phyloP scores from a whole-genome alignment of 1,140 invertebrate species.

The Kradibia gibbosae region DNA sequence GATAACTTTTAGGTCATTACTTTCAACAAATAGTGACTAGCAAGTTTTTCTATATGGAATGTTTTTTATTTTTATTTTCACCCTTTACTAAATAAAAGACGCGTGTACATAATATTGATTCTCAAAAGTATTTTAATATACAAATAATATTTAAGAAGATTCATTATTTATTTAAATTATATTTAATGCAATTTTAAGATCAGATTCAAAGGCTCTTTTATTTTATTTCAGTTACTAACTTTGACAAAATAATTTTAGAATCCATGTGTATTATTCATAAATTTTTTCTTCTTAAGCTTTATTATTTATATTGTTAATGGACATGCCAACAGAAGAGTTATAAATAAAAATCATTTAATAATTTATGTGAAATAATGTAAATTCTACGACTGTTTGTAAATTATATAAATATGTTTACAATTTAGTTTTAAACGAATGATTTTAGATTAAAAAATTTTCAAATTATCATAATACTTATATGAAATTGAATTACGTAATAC shows the following conservation, averaged over 20 bases:
- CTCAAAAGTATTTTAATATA: neutral
- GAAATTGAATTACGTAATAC: too few relatives aligned
- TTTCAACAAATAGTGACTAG: constrained; percentile 22
- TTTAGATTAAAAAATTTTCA: too few relatives aligned
- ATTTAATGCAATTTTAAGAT: neutral
- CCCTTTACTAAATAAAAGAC: neutral
- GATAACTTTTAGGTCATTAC: neutral
- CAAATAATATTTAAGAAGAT: neutral
- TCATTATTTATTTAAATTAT: constrained; percentile 7
- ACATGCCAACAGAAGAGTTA: too few relatives aligned
- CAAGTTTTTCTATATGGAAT: neutral
- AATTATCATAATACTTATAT: too few relatives aligned
- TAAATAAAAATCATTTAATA: too few relatives aligned
- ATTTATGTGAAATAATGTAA: too few relatives aligned
- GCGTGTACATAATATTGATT: neutral
- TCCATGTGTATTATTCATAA: neutral
- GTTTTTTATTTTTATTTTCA: constrained; percentile 18
- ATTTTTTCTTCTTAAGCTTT: neutral
- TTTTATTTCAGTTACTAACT: neutral
- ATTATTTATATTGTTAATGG: too few relatives aligned
- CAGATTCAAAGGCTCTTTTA: neutral
- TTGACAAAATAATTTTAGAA: neutral
- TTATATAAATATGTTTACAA: too few relatives aligned
- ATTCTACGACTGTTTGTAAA: too few relatives aligned
- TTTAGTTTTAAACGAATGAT: too few relatives aligned